Evolutionary conservation across 1,140 invertebrate species (phyloP), one percentile per base, ranked within the genome.

Genomic region (Philopotamus ludificatus): DNA sequence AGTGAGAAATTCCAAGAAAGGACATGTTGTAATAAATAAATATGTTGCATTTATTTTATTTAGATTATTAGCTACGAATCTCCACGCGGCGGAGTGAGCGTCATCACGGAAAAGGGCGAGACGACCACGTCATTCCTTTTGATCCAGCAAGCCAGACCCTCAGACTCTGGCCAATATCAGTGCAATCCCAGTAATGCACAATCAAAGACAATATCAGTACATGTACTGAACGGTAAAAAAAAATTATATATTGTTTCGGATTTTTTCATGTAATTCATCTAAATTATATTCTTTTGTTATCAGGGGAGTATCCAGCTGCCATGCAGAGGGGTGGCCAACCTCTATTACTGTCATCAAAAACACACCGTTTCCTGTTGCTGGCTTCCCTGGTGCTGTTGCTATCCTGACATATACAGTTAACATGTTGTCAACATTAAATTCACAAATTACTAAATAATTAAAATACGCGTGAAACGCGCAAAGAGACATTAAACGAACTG

Each of bases 271-370:
- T n/a, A n/a, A n/a, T n/a, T n/a, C n/a, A n/a, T n/a, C n/a, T 49
- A 9, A 21, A 21, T 20, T 3, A 15, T 70, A 77, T 78, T 79
- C 80, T 81, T 82, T 81, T 83, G 82, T 86, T 89, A 83, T 79
- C 86, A 93, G 91, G 90, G 81, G 91, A 93, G 81, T 89, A 92
- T 81, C 91, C 91, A 70, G 91, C 91, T 76, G 91, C 91, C 72
- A 94, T 93, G 91, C 91, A 94, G 81, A 87, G 91, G 75, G 90
- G 89, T 60, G 90, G 89, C 70, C 89, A 89, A 78, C 84, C 86
- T 21, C 88, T 88, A 75, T 86, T 86, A 72, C 85, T 78, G 50
- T 82, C 81, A 53, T 84, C 88, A 45, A 82, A 84, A 68, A 80
- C 84, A 68, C 87, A 88, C 77, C 88, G 86, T 75, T 81, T 89